Conservation (phyloP, 2,113 vertebrate species). For the Marcusenius ussheri region DNA sequence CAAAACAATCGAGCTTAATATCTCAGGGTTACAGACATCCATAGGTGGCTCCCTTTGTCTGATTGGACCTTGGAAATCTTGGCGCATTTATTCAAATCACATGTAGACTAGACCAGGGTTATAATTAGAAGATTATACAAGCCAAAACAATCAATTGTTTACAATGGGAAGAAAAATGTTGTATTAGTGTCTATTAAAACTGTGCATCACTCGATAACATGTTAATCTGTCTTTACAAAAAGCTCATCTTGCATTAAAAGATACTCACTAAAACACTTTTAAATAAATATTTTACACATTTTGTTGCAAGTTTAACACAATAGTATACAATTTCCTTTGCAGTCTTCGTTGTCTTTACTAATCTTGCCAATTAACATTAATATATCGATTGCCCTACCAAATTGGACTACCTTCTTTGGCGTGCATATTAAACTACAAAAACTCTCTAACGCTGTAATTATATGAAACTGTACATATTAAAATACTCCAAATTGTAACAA, state of each 20-base stretch:
- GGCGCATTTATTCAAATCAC: constrained; percentile 11
- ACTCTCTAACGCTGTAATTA: background rate
- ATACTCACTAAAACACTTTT: background rate
- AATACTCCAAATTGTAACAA: background rate
- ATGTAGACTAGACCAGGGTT: background rate
- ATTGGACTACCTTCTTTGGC: background rate
- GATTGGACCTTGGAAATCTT: background rate
- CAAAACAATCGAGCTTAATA: background rate
- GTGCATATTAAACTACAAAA: background rate
- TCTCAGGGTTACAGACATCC: background rate
- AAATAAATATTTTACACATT: constrained; percentile 1
- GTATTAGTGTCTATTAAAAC: background rate
- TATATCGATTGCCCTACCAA: background rate
- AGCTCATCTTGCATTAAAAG: background rate
- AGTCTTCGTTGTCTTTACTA: background rate
- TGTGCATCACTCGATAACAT: background rate
- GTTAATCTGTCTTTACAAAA: background rate
- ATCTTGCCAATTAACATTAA: background rate
- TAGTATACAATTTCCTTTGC: background rate
- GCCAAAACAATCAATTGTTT: background rate
- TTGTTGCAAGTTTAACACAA: background rate
- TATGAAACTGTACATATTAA: background rate
- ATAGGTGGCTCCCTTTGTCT: background rate
- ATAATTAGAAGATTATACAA: background rate
- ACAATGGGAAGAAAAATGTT: background rate